Evolutionary conservation across 2,113 vertebrate genomes (phyloP).

Genomic region (Lophochroa leadbeateri): DNA sequence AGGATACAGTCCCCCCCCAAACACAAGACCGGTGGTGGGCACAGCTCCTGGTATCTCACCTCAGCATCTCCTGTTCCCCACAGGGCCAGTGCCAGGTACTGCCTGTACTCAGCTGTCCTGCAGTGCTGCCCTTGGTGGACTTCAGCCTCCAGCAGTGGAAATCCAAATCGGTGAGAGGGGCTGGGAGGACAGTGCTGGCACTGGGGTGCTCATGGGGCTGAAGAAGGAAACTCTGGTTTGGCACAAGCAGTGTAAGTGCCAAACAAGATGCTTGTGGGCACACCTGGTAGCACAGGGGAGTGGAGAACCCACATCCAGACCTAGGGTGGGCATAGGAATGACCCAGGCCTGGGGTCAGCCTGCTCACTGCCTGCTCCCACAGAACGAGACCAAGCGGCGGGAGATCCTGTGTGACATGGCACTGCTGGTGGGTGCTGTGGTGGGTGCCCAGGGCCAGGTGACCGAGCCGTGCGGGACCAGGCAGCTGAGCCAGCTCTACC

Average conservation of each 20-base stretch:
- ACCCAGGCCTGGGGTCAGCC: fast-evolving
- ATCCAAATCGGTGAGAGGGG: slow-evolving; percentile 75
- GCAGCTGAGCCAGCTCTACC: slow-evolving; percentile 71
- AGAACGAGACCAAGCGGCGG: slow-evolving; percentile 71
- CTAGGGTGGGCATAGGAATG: neutral
- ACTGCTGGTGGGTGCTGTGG: slow-evolving; percentile 49
- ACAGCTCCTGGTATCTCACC: neutral
- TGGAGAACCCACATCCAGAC: neutral
- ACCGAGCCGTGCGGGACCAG: slow-evolving; percentile 25
- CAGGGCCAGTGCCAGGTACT: slow-evolving; percentile 72
- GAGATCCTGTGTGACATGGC: slow-evolving; percentile 69
- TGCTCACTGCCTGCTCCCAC: neutral
- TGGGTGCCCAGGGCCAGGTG: slow-evolving; percentile 28
- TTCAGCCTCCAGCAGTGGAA: slow-evolving; percentile 77
- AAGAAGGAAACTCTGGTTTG: neutral
- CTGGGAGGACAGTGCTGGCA: neutral
- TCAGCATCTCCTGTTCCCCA: neutral
- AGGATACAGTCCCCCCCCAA: neutral
- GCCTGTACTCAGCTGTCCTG: slow-evolving; percentile 36
- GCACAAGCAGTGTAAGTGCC: neutral
- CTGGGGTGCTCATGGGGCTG: neutral
- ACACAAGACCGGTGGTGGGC: too few relatives aligned
- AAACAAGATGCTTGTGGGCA: neutral
- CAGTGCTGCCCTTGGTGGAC: slow-evolving; percentile 73
- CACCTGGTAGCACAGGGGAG: neutral